Conservation (phyloP, 1,140 invertebrate species). For the Hetaerina americana region DNA sequence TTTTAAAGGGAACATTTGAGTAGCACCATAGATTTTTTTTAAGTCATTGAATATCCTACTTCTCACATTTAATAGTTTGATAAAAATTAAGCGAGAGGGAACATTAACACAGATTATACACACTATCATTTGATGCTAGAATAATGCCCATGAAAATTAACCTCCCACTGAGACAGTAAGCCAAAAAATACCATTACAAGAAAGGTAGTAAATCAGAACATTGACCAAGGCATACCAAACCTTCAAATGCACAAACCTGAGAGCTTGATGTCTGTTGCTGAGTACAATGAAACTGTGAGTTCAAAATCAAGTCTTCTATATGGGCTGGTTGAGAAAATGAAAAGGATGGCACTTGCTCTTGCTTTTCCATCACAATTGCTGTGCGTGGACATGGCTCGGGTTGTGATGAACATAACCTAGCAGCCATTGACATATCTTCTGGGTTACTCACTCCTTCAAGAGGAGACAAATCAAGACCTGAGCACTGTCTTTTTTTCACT, state of each 20-base stretch:
- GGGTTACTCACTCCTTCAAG: conserved; percentile 21
- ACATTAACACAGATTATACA: too few relatives aligned
- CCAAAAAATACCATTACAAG: conserved; percentile 2
- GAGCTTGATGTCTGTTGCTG: conserved; percentile 26
- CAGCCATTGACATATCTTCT: conserved; percentile 22
- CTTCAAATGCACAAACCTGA: conserved; percentile 22
- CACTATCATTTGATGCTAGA: too few relatives aligned
- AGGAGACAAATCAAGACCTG: conserved; percentile 22
- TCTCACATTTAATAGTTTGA: too few relatives aligned
- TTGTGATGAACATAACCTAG: conserved; percentile 27
- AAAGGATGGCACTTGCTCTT: conserved; percentile 23
- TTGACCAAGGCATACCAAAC: background rate
- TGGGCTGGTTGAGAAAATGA: conserved; percentile 81
- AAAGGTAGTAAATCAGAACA: conserved; percentile 6
- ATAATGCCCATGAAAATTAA: too few relatives aligned
- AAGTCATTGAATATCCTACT: too few relatives aligned
- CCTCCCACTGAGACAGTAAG: background rate
- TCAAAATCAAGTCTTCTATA: conserved; percentile 68
- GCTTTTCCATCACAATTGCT: background rate
- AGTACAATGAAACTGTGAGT: conserved; percentile 54
- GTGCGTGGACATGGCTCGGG: conserved; percentile 22
- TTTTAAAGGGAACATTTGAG: too few relatives aligned
- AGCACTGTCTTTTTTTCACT: conserved; percentile 6
- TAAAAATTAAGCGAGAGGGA: too few relatives aligned
- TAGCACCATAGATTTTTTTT: too few relatives aligned